A percentile compares a stretch with the other conserved stretches of the same genome.
These are phyloP conservation scores for Coendou prehensilis DNA, from an alignment of 2,797 vertebrate genomes.

Conservation along the genomic window DNA sequence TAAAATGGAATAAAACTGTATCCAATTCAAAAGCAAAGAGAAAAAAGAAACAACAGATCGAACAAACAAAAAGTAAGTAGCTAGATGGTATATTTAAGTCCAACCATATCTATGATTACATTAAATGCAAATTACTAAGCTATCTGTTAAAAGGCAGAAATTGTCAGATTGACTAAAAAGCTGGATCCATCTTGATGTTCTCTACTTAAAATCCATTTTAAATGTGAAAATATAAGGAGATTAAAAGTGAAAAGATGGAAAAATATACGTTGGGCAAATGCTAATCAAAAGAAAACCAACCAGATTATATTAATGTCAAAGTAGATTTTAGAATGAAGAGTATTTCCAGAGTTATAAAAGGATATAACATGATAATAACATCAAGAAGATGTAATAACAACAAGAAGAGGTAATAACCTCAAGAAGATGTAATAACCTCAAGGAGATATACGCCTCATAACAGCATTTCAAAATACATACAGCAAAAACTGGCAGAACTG, in stretches of 20 bases:
- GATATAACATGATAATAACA: neutral
- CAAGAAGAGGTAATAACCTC: neutral
- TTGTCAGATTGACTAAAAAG: neutral
- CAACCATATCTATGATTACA: neutral
- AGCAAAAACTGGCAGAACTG: neutral
- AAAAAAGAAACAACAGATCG: neutral
- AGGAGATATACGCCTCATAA: neutral
- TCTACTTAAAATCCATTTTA: neutral
- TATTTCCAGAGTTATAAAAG: neutral
- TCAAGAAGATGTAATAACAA: neutral
- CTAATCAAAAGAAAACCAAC: neutral
- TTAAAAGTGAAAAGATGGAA: neutral
- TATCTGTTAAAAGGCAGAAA: conserved; percentile 2
- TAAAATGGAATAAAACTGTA: neutral
- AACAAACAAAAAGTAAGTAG: neutral
- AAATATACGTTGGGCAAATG: neutral
- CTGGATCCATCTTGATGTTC: neutral
- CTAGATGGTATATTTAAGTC: neutral
- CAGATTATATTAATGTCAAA: neutral
- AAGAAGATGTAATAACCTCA: neutral
- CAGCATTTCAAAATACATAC: neutral
- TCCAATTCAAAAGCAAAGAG: neutral
- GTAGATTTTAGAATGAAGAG: neutral
- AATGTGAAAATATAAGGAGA: neutral
- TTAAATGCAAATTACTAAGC: neutral